Conservation (phyloP, 2,888 invertebrate genomes). For the Cerceris rybyensis region DNA sequence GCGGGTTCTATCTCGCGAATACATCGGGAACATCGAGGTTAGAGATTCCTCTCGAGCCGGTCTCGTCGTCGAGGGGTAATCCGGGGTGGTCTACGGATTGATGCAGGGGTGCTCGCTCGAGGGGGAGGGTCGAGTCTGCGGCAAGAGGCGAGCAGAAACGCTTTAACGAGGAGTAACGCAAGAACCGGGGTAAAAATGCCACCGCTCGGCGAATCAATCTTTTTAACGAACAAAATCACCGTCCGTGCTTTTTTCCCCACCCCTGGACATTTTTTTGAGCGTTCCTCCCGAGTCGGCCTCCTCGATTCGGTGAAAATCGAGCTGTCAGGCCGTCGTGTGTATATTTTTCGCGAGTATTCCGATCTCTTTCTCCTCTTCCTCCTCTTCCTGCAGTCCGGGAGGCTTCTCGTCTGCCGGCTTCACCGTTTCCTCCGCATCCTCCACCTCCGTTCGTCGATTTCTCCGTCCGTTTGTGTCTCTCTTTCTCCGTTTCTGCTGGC, state of each 20-base stretch:
- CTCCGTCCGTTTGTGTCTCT: slow-evolving; percentile 11
- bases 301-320: slow-evolving; percentile 41
- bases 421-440: too few relatives aligned
- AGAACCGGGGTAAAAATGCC: not conserved
- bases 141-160: not conserved
- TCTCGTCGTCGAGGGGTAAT: too few relatives aligned
- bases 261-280: slow-evolving; percentile 21
- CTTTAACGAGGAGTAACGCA: not conserved
- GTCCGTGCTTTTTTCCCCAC: not conserved
- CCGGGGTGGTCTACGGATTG: too few relatives aligned
- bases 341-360: slow-evolving; percentile 20
- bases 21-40: too few relatives aligned
- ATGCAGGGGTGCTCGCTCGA: too few relatives aligned
- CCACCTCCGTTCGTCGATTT: slow-evolving; percentile 20
- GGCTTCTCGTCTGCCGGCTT: too few relatives aligned
- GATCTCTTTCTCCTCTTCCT: not conserved
- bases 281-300: slow-evolving; percentile 13
- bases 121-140: not conserved
- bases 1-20: too few relatives aligned
- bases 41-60: too few relatives aligned
- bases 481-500: slow-evolving; percentile 36
- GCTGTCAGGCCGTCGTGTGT: slow-evolving; percentile 28
- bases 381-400: not conserved
- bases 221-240: slow-evolving; percentile 9
- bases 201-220: slow-evolving; percentile 24